Conservation (phyloP, 2,113 vertebrate genomes). For the Rattus rattus region DNA sequence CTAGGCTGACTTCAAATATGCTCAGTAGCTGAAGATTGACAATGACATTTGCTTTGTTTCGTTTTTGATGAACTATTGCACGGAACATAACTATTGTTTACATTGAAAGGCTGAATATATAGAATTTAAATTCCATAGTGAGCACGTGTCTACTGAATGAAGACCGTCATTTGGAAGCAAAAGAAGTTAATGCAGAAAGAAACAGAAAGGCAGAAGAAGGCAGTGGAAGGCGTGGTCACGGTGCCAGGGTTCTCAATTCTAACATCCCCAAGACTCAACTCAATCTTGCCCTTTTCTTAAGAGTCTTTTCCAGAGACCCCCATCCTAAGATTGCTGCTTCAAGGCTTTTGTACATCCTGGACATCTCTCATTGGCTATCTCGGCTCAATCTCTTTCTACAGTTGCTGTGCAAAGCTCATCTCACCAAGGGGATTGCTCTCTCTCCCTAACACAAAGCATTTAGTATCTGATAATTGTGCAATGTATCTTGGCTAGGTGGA, state of each 20-base stretch:
- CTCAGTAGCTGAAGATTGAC: background rate
- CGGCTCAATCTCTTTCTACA: background rate
- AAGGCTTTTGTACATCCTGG: background rate
- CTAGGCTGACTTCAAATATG: background rate
- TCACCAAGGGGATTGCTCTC: background rate
- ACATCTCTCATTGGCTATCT: background rate
- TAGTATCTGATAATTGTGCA: background rate
- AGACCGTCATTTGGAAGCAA: constrained; percentile 19
- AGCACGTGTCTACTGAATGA: background rate
- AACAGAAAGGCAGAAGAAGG: background rate
- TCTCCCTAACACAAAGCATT: background rate
- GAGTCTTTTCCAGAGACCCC: background rate
- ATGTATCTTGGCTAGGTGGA: background rate
- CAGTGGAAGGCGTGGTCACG: background rate
- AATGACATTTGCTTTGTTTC: background rate
- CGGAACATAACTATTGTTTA: background rate
- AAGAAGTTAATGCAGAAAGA: background rate
- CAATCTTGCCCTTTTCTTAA: background rate
- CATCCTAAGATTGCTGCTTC: background rate
- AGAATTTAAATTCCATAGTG: background rate
- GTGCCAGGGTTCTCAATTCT: background rate
- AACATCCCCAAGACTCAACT: background rate
- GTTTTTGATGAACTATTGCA: background rate
- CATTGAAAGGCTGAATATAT: background rate
- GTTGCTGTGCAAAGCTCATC: background rate